Evolutionary conservation across 1,140 invertebrate species (phyloP).

Genomic region (Ruditapes philippinarum): DNA sequence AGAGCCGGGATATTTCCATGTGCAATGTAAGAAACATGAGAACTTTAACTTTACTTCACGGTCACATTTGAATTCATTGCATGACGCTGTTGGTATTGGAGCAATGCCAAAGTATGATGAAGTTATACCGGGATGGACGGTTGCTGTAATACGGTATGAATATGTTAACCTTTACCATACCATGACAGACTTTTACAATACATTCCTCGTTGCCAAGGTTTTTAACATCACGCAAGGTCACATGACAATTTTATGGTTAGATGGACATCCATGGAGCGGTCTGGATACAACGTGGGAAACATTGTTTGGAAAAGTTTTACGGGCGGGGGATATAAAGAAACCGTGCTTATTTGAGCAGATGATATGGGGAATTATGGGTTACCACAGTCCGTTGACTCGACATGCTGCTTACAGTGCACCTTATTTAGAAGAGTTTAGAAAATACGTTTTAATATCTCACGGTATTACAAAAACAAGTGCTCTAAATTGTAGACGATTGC

Average conservation of each 20-base stretch:
- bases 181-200: slow-evolving; percentile 84
- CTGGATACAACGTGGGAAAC: slow-evolving; percentile 80
- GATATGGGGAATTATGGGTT: slow-evolving; percentile 80
- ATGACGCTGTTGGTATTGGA: too few species aligned
- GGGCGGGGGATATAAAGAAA: slow-evolving; percentile 62
- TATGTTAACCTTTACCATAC: slow-evolving; percentile 85
- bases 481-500: slow-evolving; percentile 75
- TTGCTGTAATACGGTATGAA: slow-evolving; percentile 81
- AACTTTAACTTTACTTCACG: slow-evolving; percentile 55
- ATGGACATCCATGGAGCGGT: slow-evolving; percentile 81
- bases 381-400: slow-evolving; percentile 78
- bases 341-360: slow-evolving; percentile 71
- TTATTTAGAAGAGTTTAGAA: slow-evolving; percentile 80
- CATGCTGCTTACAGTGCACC: slow-evolving; percentile 65
- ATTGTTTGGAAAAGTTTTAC: slow-evolving; percentile 74
- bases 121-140: slow-evolving; percentile 55
- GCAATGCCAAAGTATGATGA: neutral
- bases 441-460: slow-evolving; percentile 78
- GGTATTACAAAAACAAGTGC: slow-evolving; percentile 9
- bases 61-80: slow-evolving; percentile 69
- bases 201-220: slow-evolving; percentile 78
- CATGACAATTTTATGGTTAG: slow-evolving; percentile 80
- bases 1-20: slow-evolving; percentile 74
- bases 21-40: slow-evolving; percentile 56
- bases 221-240: slow-evolving; percentile 75